These are phyloP conservation scores for Pygmarrhopalites habei DNA, from an alignment of 1,140 invertebrate genomes.

Conservation along the genomic window DNA sequence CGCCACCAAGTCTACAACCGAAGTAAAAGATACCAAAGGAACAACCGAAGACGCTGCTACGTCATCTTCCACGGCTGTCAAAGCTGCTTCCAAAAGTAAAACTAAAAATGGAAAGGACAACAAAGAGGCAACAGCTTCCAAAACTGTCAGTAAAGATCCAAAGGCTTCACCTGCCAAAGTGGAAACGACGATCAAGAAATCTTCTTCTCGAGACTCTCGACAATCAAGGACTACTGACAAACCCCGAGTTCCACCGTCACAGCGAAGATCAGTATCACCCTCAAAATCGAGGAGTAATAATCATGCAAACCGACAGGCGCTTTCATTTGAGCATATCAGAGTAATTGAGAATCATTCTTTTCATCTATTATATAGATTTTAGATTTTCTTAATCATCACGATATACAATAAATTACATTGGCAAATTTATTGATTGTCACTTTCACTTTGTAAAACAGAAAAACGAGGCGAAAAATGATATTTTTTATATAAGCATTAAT, in stretches of 20 bases:
- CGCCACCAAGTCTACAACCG: not conserved
- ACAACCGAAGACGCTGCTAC: no score
- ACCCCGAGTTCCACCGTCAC: not conserved
- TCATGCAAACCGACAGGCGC: not conserved
- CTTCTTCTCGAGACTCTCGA: no score
- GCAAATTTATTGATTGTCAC: not conserved
- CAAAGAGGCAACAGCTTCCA: not conserved
- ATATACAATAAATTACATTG: not conserved
- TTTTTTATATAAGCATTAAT: not conserved
- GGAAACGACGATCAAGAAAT: no score
- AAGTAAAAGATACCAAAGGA: not conserved
- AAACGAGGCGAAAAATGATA: not conserved
- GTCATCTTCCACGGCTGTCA: no score
- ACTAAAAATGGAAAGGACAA: constrained; percentile 1
- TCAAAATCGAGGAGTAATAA: not conserved
- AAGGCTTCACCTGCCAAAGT: not conserved
- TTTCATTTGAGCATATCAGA: constrained; percentile 14
- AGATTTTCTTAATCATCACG: not conserved
- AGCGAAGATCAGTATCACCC: constrained; percentile 14
- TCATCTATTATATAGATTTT: not conserved
- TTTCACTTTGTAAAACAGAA: not conserved
- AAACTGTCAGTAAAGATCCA: not conserved
- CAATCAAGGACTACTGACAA: not conserved
- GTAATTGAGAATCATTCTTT: constrained; percentile 9
- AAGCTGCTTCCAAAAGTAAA: not conserved